Percentiles rank a stretch among this genome's conserved stretches.
Evolutionary conservation across 2,797 vertebrate genomes (phyloP).

Genomic region (Coluber constrictor): DNA sequence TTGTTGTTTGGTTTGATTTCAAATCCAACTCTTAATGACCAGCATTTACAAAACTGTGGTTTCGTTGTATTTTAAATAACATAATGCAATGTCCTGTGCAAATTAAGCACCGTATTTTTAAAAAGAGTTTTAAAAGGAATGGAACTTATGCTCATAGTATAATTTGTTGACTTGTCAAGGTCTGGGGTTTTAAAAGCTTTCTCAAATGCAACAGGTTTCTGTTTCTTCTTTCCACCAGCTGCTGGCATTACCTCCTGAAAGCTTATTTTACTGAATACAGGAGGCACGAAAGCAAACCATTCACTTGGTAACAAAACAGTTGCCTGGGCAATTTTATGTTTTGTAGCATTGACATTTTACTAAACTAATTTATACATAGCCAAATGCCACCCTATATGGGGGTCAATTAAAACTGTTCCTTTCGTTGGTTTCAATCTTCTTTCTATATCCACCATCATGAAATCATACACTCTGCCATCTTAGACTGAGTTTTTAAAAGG

Average conservation of each 20-base stretch:
- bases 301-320: not conserved
- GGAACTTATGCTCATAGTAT: not conserved
- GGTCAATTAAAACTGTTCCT: not conserved
- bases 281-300: not conserved
- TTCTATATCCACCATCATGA: not conserved
- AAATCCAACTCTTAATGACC: accelerated
- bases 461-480: not conserved
- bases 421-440: not conserved
- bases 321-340: not conserved
- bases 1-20: not conserved
- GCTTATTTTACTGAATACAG: not conserved
- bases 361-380: not conserved
- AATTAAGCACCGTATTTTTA: not conserved
- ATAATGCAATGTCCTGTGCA: not conserved
- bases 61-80: not conserved
- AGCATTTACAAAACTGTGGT: not conserved
- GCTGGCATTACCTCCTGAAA: not conserved
- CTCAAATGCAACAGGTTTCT: not conserved
- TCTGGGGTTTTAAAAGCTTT: not conserved
- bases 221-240: not conserved
- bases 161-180: not conserved
- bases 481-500: not conserved
- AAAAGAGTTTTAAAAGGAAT: not conserved
- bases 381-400: not conserved
- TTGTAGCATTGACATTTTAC: not conserved